phyloP scores from a whole-genome alignment of 1,140 invertebrate species.

The Drosophila bocki region DNA sequence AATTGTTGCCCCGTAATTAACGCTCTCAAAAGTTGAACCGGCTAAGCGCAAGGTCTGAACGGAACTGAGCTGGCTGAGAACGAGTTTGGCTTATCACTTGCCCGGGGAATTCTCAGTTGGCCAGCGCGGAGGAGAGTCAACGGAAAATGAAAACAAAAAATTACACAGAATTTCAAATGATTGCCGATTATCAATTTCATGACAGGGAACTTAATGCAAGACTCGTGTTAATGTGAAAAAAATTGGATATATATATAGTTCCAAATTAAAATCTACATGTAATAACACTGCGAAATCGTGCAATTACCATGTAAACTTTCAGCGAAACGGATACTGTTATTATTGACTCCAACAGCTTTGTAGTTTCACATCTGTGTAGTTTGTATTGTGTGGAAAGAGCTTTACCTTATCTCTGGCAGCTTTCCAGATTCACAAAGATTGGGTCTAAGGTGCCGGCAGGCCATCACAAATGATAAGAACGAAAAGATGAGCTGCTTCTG shows the following conservation, averaged over 20 bases:
- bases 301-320: neutral
- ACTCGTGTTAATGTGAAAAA: conserved; percentile 15
- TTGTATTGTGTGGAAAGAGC: neutral
- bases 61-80: conserved; percentile 46
- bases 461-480: conserved; percentile 12
- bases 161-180: conserved; percentile 24
- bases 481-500: neutral
- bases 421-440: conserved; percentile 17
- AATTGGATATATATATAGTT: neutral
- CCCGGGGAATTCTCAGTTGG: conserved; percentile 5
- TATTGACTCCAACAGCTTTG: neutral
- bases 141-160: conserved; percentile 9
- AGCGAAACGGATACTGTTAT: neutral
- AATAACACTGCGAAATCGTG: conserved; percentile 10
- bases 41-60: conserved; percentile 33
- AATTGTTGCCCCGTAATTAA: neutral
- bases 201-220: conserved; percentile 7
- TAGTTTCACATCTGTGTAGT: neutral
- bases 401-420: conserved; percentile 20
- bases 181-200: conserved; percentile 39
- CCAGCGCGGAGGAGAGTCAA: neutral
- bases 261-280: conserved; percentile 23
- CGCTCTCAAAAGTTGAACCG: conserved; percentile 39
- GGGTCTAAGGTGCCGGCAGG: conserved; percentile 13
- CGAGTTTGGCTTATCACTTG: conserved; percentile 33